These are phyloP conservation scores for Hermetia illucens DNA, from an alignment of 1,140 invertebrate genomes.

Conservation along the genomic window DNA sequence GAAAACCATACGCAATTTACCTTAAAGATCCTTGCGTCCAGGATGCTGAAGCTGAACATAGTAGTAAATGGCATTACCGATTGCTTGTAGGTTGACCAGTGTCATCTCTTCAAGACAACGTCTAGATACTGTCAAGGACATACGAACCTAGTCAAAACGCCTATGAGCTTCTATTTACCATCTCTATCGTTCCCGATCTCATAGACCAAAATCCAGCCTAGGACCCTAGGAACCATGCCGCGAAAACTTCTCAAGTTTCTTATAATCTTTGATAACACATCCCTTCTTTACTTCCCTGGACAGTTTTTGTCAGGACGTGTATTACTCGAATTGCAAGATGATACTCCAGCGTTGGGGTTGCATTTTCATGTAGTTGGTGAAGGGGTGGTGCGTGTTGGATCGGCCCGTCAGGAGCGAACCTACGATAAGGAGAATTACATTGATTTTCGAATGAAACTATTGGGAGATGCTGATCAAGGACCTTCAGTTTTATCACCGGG, in stretches of 20 bases:
- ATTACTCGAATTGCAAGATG: slow-evolving; percentile 81
- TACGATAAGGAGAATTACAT: slow-evolving; percentile 91
- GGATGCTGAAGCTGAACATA: too few species aligned
- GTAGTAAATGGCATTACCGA: too few species aligned
- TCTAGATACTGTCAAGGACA: too few species aligned
- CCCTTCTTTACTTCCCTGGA: slow-evolving; percentile 81
- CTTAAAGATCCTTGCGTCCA: too few species aligned
- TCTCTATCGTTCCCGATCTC: too few species aligned
- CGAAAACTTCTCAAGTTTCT: slow-evolving; percentile 83
- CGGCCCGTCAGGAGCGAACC: slow-evolving; percentile 63
- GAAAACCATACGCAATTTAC: too few species aligned
- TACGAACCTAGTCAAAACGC: too few species aligned
- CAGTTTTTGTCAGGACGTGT: slow-evolving; percentile 84
- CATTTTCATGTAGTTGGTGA: slow-evolving; percentile 91
- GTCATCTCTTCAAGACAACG: too few species aligned
- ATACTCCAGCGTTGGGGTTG: slow-evolving; percentile 75
- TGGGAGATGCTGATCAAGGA: slow-evolving; percentile 72
- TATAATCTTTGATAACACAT: slow-evolving; percentile 87
- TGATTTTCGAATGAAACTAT: slow-evolving; percentile 82
- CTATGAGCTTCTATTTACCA: too few species aligned
- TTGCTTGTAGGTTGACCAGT: too few species aligned
- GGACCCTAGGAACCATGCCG: too few species aligned
- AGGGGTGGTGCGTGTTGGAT: slow-evolving; percentile 70
- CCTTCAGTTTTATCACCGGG: slow-evolving; percentile 78
- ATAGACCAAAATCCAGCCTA: too few species aligned